A percentile compares a stretch with the other conserved stretches of the same genome.
These are phyloP conservation scores for Drosophila mimica DNA, from an alignment of 2,888 invertebrate genomes.

Conservation along the genomic window DNA sequence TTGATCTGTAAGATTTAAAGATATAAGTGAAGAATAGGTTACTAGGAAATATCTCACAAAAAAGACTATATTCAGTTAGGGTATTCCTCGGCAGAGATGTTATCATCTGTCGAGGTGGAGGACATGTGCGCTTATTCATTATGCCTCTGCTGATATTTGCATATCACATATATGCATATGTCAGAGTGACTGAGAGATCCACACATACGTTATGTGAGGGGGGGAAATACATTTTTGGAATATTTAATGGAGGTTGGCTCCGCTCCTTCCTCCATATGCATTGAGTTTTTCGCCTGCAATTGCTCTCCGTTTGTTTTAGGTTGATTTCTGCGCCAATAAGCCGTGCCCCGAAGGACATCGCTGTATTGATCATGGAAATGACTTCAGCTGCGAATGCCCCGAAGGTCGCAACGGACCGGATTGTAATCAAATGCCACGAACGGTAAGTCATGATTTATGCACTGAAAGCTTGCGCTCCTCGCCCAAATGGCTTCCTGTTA, in stretches of 20 bases:
- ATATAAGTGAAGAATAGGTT: neutral
- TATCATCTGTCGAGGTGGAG: constrained; percentile 37
- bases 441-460: constrained; percentile 87
- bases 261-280: constrained; percentile 44
- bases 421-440: constrained; percentile 88
- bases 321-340: constrained; percentile 89
- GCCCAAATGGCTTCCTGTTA: constrained; percentile 30
- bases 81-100: neutral
- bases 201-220: constrained; percentile 27
- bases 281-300: constrained; percentile 25
- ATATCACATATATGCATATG: constrained; percentile 17
- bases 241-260: constrained; percentile 68
- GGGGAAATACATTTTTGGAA: constrained; percentile 64
- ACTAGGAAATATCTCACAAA: neutral
- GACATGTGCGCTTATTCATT: constrained; percentile 59
- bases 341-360: constrained; percentile 89
- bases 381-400: constrained; percentile 91
- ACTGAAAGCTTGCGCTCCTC: constrained; percentile 40
- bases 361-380: constrained; percentile 91
- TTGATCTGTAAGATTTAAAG: too few species aligned
- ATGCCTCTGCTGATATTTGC: constrained; percentile 31
- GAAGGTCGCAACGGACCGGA: constrained; percentile 89
- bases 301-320: constrained; percentile 84
- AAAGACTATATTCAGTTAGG: neutral
- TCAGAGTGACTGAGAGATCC: constrained; percentile 8